Conservation (phyloP, 64 coral and sea anemone species). For the Pachyseris speciosa region DNA sequence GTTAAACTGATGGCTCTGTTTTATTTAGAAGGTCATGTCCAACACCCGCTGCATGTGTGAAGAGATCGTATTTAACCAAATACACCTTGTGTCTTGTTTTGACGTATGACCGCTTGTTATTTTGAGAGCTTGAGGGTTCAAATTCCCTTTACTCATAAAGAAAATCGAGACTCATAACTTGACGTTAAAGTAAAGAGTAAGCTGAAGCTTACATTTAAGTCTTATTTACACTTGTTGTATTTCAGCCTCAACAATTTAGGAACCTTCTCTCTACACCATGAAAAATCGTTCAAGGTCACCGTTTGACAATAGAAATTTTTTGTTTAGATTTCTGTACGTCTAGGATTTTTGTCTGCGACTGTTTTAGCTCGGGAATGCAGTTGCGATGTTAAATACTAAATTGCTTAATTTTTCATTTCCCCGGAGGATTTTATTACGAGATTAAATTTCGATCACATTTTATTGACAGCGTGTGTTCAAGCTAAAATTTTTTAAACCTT, state of each 20-base stretch:
- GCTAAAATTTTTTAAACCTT: not conserved
- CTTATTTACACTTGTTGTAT: too few relatives aligned
- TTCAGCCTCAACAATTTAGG: too few relatives aligned
- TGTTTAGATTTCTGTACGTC: not conserved
- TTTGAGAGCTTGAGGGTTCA: not conserved
- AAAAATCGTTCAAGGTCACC: not conserved
- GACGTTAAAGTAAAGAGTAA: too few relatives aligned
- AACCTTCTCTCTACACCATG: too few relatives aligned
- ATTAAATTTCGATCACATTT: not conserved
- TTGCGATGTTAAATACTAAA: not conserved
- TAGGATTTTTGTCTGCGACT: not conserved
- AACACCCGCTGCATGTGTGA: not conserved
- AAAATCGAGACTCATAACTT: not conserved
- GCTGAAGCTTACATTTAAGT: not conserved
- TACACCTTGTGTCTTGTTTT: constrained; percentile 3
- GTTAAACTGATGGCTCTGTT: not conserved
- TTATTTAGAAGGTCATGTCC: not conserved
- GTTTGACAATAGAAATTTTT: not conserved
- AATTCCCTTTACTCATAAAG: not conserved
- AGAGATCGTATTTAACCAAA: not conserved
- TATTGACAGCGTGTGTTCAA: not conserved
- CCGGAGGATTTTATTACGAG: not conserved
- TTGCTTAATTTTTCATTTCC: not conserved
- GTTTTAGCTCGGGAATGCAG: not conserved
- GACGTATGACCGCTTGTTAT: not conserved